Evolutionary conservation across 2,113 vertebrate genomes (phyloP).

Genomic region (Saimiri boliviensis): DNA sequence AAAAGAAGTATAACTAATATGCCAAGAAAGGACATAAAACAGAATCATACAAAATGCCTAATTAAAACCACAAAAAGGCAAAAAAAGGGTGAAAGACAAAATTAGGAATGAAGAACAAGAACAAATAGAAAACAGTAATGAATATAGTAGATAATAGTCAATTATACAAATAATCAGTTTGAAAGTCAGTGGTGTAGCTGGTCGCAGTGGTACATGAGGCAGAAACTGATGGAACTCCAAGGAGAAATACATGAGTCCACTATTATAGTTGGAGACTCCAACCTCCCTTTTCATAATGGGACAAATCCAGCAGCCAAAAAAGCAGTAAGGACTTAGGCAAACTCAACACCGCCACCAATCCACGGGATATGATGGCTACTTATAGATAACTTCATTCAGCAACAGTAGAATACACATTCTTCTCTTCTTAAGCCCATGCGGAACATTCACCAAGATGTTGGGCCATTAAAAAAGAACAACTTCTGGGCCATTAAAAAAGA

Average conservation of each 20-base stretch:
- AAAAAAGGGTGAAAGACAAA: background rate
- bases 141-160: background rate
- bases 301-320: background rate
- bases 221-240: background rate
- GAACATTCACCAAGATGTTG: background rate
- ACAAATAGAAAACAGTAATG: background rate
- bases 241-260: background rate
- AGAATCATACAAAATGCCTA: background rate
- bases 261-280: background rate
- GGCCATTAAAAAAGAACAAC: background rate
- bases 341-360: background rate
- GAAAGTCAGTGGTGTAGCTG: background rate
- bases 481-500: background rate
- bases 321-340: background rate
- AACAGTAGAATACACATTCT: background rate
- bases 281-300: background rate
- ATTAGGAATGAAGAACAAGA: background rate
- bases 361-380: background rate
- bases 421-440: background rate
- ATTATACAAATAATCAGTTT: background rate
- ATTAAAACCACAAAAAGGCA: background rate
- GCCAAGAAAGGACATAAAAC: background rate
- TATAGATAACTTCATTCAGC: background rate
- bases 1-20: background rate
- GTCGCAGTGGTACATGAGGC: background rate